These are phyloP conservation scores for Semicossyphus pulcher DNA, from an alignment of 2,113 vertebrate species.

Conservation along the genomic window DNA sequence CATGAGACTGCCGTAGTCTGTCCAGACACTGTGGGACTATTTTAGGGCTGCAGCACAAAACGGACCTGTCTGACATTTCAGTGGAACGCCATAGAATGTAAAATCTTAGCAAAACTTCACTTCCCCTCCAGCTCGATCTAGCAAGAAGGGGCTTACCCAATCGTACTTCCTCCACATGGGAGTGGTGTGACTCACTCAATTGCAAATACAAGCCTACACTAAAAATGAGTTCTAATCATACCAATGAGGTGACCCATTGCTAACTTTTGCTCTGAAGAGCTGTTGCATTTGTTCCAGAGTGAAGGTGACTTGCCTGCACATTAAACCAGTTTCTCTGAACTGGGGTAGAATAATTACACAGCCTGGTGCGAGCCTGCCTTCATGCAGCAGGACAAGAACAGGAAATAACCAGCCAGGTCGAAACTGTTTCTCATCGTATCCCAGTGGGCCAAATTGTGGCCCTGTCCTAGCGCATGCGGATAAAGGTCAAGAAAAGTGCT, in stretches of 20 bases:
- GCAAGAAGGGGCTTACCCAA: conserved; percentile 65
- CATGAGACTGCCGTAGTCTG: conserved; percentile 55
- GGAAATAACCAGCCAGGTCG: conserved; percentile 20
- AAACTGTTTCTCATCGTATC: conserved; percentile 27
- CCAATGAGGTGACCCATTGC: background rate
- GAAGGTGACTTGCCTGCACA: conserved; percentile 1
- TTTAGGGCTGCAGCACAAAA: conserved; percentile 64
- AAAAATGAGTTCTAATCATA: conserved; percentile 7
- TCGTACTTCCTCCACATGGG: conserved; percentile 62
- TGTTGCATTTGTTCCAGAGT: conserved; percentile 9
- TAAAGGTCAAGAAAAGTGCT: conserved; percentile 36
- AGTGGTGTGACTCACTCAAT: conserved; percentile 46
- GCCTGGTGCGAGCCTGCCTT: background rate
- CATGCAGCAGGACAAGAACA: conserved; percentile 17
- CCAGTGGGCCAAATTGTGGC: conserved; percentile 8
- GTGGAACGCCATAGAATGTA: conserved; percentile 40
- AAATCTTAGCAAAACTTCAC: conserved; percentile 50
- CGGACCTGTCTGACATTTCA: conserved; percentile 54
- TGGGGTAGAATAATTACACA: background rate
- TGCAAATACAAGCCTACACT: conserved; percentile 31
- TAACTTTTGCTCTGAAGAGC: background rate
- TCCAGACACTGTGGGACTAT: conserved; percentile 60
- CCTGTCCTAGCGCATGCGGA: background rate
- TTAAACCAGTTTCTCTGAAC: conserved; percentile 22
- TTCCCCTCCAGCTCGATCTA: conserved; percentile 53